phyloP scores from a whole-genome alignment of 1,140 invertebrate species.

The Drosophila athabasca region DNA sequence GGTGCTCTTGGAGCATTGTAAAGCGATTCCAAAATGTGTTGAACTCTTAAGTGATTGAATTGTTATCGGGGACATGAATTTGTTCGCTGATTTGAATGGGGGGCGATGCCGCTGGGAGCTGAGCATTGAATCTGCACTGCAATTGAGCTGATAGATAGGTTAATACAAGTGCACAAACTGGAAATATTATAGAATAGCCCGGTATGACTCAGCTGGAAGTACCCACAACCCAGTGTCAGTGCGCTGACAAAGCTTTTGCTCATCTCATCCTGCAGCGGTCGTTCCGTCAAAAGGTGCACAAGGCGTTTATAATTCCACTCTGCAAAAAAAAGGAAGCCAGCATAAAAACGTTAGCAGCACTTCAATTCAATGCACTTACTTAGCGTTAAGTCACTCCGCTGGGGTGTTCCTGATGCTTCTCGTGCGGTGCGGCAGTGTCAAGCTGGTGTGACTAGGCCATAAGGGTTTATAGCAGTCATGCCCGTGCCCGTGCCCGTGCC shows the following conservation, averaged over 20 bases:
- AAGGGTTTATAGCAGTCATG: constrained; percentile 34
- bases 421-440: constrained; percentile 27
- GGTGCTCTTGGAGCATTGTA: constrained; percentile 42
- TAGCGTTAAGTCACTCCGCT: constrained; percentile 32
- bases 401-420: neutral
- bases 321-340: neutral
- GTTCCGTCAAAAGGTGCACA: neutral
- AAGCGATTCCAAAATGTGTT: constrained; percentile 61
- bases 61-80: constrained; percentile 69
- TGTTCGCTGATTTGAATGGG: constrained; percentile 59
- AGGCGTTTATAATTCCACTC: neutral
- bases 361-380: constrained; percentile 50
- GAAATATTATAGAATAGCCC: neutral
- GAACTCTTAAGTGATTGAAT: constrained; percentile 79
- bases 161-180: constrained; percentile 16
- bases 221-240: too few relatives aligned
- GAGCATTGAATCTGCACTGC: constrained; percentile 9
- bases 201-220: constrained; percentile 16
- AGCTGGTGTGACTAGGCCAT: constrained; percentile 24
- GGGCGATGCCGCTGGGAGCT: constrained; percentile 6
- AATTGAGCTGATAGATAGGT: constrained; percentile 30
- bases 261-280: neutral
- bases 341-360: neutral
- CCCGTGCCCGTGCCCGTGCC: constrained; percentile 7
- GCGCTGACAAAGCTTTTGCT: neutral